phyloP scores from a whole-genome alignment of 1,140 invertebrate genomes.

The Samia ricini region DNA sequence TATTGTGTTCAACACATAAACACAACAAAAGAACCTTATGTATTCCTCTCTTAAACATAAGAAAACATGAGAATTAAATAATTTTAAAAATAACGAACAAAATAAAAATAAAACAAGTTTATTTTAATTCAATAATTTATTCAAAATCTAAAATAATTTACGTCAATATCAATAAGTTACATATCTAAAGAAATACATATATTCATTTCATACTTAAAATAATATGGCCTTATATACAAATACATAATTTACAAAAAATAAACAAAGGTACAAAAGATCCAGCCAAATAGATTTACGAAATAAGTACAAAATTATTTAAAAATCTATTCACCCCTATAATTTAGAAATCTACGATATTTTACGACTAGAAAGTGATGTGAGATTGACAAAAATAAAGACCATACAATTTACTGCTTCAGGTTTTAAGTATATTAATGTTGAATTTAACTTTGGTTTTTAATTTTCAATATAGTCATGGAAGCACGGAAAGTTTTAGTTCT shows the following conservation, averaged over 20 bases:
- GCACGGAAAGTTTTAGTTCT: no score
- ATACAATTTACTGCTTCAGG: no score
- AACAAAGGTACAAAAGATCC: neutral
- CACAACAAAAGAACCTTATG: no score
- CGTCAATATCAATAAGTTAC: neutral
- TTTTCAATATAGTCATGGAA: no score
- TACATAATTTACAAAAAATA: neutral
- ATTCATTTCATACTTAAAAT: neutral
- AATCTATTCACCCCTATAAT: neutral
- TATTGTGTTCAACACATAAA: no score
- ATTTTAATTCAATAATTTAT: neutral
- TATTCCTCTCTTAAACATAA: no score
- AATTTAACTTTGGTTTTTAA: no score
- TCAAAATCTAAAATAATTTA: neutral
- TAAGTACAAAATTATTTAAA: neutral
- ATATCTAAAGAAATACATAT: neutral
- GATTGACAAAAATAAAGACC: neutral
- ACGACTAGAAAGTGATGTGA: neutral
- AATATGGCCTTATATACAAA: neutral
- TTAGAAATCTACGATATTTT: neutral
- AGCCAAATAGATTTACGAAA: neutral
- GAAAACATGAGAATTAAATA: no score
- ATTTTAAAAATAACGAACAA: no score
- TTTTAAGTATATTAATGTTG: no score
- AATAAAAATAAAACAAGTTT: neutral